A percentile compares a stretch with the other conserved stretches of the same genome.
phyloP scores from a whole-genome alignment of 2,113 vertebrate species.

The Periophthalmodon schlosseri region DNA sequence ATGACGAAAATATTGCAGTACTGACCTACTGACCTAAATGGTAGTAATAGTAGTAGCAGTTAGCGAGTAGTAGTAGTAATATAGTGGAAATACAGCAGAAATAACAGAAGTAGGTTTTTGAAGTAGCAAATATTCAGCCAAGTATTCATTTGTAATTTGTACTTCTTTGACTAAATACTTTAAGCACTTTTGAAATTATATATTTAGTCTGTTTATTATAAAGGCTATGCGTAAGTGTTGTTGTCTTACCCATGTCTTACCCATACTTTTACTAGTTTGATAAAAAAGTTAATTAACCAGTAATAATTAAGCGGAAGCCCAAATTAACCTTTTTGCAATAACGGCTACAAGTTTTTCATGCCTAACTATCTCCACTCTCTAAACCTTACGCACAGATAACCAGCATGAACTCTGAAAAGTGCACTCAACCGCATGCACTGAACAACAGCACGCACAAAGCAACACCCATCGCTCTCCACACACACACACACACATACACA shows the following conservation, averaged over 20 bases:
- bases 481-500: conserved; percentile 15
- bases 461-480: conserved; percentile 1
- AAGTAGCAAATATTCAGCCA: neutral
- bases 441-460: conserved; percentile 14
- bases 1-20: neutral
- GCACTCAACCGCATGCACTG: conserved; percentile 19
- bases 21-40: neutral
- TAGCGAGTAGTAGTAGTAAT: neutral
- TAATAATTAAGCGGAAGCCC: neutral
- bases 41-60: neutral
- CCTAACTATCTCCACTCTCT: conserved; percentile 14
- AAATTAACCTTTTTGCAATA: conserved; percentile 6
- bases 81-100: neutral
- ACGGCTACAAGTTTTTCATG: conserved; percentile 6
- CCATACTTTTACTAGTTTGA: neutral
- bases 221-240: no score
- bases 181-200: neutral
- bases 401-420: conserved; percentile 7
- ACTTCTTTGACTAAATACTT: no score
- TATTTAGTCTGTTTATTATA: neutral
- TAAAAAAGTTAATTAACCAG: neutral
- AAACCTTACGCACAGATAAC: conserved; percentile 6
- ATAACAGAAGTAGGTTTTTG: neutral
- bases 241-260: neutral
- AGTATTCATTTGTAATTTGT: neutral